phyloP scores from a whole-genome alignment of 2,797 vertebrate species.

The Lycodopsis pacificus region DNA sequence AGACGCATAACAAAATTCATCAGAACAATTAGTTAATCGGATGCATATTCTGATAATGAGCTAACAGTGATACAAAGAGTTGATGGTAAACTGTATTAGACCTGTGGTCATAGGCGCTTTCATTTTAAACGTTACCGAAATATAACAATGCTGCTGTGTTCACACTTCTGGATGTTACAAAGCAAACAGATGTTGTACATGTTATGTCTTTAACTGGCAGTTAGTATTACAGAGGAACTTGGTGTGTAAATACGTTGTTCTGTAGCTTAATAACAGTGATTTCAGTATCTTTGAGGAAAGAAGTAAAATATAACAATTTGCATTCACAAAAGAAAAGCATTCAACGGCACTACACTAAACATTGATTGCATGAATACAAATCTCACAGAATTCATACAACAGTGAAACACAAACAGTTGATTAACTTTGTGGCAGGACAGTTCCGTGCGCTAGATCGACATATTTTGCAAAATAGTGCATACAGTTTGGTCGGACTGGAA shows the following conservation, averaged over 20 bases:
- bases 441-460: slow-evolving; percentile 36
- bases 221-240: slow-evolving; percentile 29
- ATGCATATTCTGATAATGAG: slow-evolving; percentile 36
- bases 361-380: slow-evolving; percentile 22
- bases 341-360: slow-evolving; percentile 29
- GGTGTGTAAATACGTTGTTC: slow-evolving; percentile 29
- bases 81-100: slow-evolving; percentile 6
- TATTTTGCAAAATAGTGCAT: slow-evolving; percentile 38
- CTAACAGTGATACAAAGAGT: slow-evolving; percentile 28
- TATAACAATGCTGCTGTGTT: slow-evolving; percentile 6
- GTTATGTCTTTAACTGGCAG: slow-evolving; percentile 27
- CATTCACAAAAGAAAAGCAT: slow-evolving; percentile 33
- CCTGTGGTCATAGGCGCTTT: slow-evolving; percentile 14
- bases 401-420: slow-evolving; percentile 25
- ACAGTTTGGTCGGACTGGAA: slow-evolving; percentile 27
- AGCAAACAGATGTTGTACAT: slow-evolving; percentile 30
- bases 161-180: slow-evolving; percentile 3
- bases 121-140: slow-evolving; percentile 10
- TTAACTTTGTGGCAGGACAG: slow-evolving; percentile 24
- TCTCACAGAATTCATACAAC: slow-evolving; percentile 15
- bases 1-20: slow-evolving; percentile 23
- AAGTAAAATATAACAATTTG: neutral
- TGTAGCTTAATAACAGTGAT: slow-evolving; percentile 39
- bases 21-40: slow-evolving; percentile 23
- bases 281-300: slow-evolving; percentile 13